Evolutionary conservation across 1,140 invertebrate species (phyloP).

Genomic region (Acyrthosiphon pisum): DNA sequence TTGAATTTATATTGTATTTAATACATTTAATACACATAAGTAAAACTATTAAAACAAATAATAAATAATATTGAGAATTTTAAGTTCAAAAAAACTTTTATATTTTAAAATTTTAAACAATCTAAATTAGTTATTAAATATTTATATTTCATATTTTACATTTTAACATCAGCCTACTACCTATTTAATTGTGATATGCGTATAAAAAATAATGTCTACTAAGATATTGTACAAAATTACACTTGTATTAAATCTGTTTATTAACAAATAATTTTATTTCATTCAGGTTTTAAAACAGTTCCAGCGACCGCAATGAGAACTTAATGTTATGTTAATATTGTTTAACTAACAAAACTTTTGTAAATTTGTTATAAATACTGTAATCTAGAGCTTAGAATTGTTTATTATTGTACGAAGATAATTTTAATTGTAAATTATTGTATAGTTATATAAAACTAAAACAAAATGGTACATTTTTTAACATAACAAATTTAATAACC

Average conservation of each 20-base stretch:
- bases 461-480: not conserved
- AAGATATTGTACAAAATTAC: not conserved
- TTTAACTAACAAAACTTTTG: not conserved
- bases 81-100: not conserved
- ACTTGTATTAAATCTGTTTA: not conserved
- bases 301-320: conserved; percentile 47
- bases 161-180: not conserved
- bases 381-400: not conserved
- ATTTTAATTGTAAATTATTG: not conserved
- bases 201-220: not conserved
- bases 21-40: not conserved
- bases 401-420: not conserved
- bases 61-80: not conserved
- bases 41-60: not conserved
- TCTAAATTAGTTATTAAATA: not conserved
- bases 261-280: conserved; percentile 5
- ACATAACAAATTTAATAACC: not conserved
- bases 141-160: not conserved
- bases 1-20: not conserved
- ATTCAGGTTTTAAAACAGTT: conserved; percentile 56
- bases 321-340: not conserved
- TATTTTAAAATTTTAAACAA: not conserved
- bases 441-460: not conserved
- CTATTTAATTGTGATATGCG: not conserved
- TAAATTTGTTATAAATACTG: not conserved